These are phyloP conservation scores for Bombus confusus DNA, from an alignment of 1,140 invertebrate species.

Conservation along the genomic window DNA sequence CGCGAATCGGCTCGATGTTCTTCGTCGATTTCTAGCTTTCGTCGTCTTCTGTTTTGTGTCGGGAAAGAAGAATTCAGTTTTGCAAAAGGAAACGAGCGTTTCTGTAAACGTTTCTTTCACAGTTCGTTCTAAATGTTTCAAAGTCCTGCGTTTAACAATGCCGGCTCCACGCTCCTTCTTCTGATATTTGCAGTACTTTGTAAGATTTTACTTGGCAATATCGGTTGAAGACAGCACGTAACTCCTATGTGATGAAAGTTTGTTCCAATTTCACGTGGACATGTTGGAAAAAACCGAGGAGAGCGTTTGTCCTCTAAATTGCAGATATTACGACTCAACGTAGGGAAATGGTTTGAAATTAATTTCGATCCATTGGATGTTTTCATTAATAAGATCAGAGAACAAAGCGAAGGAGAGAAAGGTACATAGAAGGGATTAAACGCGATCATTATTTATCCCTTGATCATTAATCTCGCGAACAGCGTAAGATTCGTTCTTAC, in stretches of 20 bases:
- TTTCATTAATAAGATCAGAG: slow-evolving; percentile 17
- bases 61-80: neutral
- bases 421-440: neutral
- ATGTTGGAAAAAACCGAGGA: neutral
- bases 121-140: neutral
- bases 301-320: slow-evolving; percentile 2
- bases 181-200: neutral
- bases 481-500: neutral
- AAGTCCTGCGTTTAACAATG: no score
- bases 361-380: slow-evolving; percentile 22
- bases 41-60: neutral
- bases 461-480: neutral
- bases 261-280: neutral
- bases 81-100: no score
- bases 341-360: slow-evolving; percentile 11
- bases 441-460: neutral
- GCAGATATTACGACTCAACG: neutral
- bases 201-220: neutral
- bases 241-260: neutral
- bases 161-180: no score
- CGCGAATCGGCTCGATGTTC: neutral
- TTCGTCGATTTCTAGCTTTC: neutral
- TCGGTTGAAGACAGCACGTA: no score
- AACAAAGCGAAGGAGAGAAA: no score
- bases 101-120: neutral